These are phyloP conservation scores for Triplophysa rosa DNA, from an alignment of 2,113 vertebrate genomes.

Conservation along the genomic window DNA sequence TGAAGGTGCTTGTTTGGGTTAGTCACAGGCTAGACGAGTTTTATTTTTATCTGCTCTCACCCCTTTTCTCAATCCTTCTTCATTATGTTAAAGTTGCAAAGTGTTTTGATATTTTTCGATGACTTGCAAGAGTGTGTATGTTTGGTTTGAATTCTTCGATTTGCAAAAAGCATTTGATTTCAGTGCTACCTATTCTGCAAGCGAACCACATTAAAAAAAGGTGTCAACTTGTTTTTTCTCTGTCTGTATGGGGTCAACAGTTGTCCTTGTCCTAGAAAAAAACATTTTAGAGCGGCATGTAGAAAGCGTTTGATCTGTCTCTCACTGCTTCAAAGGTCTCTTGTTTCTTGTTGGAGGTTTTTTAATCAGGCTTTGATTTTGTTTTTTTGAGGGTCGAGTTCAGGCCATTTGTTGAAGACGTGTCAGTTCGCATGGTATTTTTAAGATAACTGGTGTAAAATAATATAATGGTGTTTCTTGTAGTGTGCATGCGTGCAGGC, in stretches of 20 bases:
- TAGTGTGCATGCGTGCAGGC: neutral
- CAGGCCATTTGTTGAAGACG: neutral
- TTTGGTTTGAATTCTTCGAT: neutral
- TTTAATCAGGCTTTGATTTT: conserved; percentile 19
- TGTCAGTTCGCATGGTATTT: neutral
- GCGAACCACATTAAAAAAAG: neutral
- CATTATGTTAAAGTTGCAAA: neutral
- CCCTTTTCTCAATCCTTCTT: neutral
- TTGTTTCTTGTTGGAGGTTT: conserved; percentile 18
- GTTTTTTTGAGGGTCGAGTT: conserved; percentile 9
- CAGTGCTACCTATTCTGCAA: neutral
- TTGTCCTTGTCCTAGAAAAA: conserved; percentile 33
- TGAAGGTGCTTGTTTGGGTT: neutral
- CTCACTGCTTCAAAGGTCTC: conserved; percentile 25
- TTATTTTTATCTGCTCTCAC: neutral
- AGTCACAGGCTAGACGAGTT: neutral
- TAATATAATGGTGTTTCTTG: neutral
- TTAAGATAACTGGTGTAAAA: neutral
- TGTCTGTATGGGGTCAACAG: neutral
- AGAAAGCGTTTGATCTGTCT: conserved; percentile 40
- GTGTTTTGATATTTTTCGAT: neutral
- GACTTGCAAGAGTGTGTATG: neutral
- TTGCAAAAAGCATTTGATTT: neutral
- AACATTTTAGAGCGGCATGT: conserved; percentile 15
- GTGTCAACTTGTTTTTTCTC: neutral